Evolutionary conservation across 2,888 invertebrate genomes (phyloP), one percentile per base, ranked within the genome.

Genomic region (Chloroclysta siterata): DNA sequence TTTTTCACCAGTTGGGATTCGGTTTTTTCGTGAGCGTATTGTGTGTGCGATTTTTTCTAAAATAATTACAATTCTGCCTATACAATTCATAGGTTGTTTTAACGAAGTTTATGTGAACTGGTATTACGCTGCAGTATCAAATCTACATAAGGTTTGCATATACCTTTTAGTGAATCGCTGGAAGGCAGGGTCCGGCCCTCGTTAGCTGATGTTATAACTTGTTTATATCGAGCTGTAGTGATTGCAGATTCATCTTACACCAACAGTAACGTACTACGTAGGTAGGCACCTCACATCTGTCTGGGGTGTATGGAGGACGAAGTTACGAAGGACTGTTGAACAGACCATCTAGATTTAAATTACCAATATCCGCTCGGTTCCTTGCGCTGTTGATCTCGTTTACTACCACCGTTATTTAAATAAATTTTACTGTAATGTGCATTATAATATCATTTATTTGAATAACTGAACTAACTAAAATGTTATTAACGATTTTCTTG

Each of bases 331-430:
- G 36, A 39, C 11, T 39, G 4, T 11, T 39, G 11, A 11, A 39
- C 0, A 39, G 36, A 33, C 36, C 36, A 39, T 39, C 29, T 62
- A 57, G 60, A 62, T 65, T 47, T 57, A 57, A 70, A 70, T 70
- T 61, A 62, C 54, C 60, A 60, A 70, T 70, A 66, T 39, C 36
- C 36, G 36, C 36, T 70, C 70, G 68, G 66, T 48, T 46, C 39
- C 39, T 57, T 53, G 39, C 47, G 42, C 11, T 36, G 7, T 8
- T 7, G 33, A 44, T 54, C 36, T 54, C 58, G 15, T 44, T 63
- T 46, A 29, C 53, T 55, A 14, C 11, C 39, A 55, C 60, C 44
- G 55, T 46, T 59, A 54, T 39, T 4, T 39, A 39, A 8, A 36
- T 36, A 36, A 7, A 36, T n/a, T n/a, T n/a, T n/a, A n/a, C n/a